These are phyloP conservation scores for Lasiurus borealis DNA, from an alignment of 2,113 vertebrate genomes.

Conservation along the genomic window DNA sequence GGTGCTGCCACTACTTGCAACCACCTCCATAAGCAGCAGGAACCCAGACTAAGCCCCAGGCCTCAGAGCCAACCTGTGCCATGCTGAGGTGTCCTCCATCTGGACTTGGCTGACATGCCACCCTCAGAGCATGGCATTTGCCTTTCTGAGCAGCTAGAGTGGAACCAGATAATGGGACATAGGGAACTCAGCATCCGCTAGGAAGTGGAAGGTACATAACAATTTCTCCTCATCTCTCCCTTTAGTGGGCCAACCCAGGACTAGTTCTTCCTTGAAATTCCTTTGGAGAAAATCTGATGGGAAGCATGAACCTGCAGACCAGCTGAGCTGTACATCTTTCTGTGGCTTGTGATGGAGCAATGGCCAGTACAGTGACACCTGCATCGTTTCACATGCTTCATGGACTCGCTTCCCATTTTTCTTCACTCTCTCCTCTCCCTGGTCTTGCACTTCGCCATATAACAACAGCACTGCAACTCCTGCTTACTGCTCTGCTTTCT, in stretches of 20 bases:
- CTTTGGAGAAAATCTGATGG: background rate
- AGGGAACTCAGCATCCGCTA: background rate
- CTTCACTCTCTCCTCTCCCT: background rate
- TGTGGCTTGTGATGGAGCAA: background rate
- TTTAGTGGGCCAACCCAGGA: background rate
- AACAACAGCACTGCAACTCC: background rate
- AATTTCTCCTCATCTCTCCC: background rate
- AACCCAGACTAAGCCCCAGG: background rate
- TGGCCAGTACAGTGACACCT: accelerated
- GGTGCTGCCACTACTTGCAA: background rate
- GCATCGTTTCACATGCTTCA: background rate
- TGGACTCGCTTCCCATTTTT: background rate
- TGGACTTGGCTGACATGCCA: background rate
- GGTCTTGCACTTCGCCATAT: background rate
- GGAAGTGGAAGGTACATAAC: background rate
- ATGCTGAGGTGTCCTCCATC: background rate
- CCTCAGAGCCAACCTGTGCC: background rate
- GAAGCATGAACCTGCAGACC: background rate
- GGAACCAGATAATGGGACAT: background rate
- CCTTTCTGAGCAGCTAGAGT: background rate
- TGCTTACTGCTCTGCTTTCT: background rate
- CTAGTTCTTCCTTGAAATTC: background rate
- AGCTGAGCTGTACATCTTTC: background rate
- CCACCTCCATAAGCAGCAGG: background rate
- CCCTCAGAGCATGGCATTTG: background rate